These are phyloP conservation scores for Solenopsis fugax DNA, from an alignment of 1,140 invertebrate genomes.

Conservation along the genomic window DNA sequence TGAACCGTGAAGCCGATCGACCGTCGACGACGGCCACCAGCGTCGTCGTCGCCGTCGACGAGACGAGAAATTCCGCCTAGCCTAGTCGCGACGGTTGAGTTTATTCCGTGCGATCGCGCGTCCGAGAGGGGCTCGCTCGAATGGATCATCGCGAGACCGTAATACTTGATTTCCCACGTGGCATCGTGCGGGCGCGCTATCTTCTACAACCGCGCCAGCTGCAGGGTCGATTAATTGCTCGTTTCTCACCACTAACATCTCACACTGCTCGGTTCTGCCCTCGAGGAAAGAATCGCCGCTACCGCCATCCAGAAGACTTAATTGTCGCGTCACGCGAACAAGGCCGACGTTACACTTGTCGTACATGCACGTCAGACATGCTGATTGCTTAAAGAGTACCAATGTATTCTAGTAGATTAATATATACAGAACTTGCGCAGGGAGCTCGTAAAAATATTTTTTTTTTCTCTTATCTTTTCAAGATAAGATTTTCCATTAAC, in stretches of 20 bases:
- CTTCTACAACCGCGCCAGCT: conserved; percentile 20
- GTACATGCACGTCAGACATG: background rate
- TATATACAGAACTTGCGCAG: conserved; percentile 10
- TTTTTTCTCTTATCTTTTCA: background rate
- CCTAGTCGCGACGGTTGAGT: conserved; percentile 39
- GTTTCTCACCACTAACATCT: conserved; percentile 39
- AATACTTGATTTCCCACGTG: conserved; percentile 76
- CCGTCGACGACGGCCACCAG: conserved; percentile 38
- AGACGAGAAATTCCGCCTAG: conserved; percentile 4
- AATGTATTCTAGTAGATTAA: background rate
- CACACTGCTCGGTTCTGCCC: background rate
- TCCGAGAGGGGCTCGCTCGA: conserved; percentile 18
- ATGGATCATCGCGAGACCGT: conserved; percentile 57
- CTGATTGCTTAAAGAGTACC: background rate
- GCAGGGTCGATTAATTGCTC: conserved; percentile 63
- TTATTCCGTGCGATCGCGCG: conserved; percentile 42
- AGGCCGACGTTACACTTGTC: conserved; percentile 2
- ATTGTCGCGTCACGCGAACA: conserved; percentile 42
- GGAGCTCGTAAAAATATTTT: background rate
- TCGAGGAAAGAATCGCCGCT: conserved; percentile 28
- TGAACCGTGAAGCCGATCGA: conserved; percentile 36
- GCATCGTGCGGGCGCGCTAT: conserved; percentile 60
- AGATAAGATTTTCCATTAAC: conserved; percentile 14
- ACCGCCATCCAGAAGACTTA: conserved; percentile 27
- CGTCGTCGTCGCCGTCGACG: conserved; percentile 28